phyloP scores from a whole-genome alignment of 1,140 invertebrate species.

The Apolygus lucorum region DNA sequence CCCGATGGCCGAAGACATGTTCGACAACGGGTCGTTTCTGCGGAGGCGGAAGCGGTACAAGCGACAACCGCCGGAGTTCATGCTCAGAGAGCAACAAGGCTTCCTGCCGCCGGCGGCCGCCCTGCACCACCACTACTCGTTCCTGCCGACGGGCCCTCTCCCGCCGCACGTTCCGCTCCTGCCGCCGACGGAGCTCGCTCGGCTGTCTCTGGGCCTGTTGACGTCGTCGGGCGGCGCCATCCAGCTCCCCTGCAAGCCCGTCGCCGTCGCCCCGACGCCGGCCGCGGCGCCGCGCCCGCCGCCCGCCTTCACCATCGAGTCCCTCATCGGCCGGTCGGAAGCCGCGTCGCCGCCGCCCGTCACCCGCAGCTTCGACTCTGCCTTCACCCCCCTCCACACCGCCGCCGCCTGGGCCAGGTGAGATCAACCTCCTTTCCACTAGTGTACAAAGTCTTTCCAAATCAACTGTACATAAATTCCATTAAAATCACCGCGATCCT shows the following conservation, averaged over 20 bases:
- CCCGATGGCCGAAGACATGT: conserved; percentile 96
- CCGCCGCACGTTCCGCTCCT: conserved; percentile 1
- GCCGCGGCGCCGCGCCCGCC: not conserved
- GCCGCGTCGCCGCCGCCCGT: not conserved
- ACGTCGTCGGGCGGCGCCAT: not conserved
- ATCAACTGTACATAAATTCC: no score
- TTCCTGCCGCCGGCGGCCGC: conserved; percentile 29
- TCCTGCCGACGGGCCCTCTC: not conserved
- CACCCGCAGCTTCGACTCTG: conserved; percentile 12
- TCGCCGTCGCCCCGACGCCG: not conserved
- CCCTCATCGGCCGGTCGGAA: conserved; percentile 1
- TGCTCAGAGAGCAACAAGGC: conserved; percentile 41
- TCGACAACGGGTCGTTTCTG: conserved; percentile 97
- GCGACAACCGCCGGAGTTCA: conserved; percentile 56
- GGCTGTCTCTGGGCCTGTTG: not conserved
- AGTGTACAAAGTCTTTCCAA: not conserved
- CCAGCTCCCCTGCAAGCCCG: conserved; percentile 3
- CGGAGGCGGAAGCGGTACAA: conserved; percentile 92
- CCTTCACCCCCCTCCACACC: conserved; percentile 9
- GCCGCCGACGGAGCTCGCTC: conserved; percentile 8
- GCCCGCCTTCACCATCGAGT: conserved; percentile 5
- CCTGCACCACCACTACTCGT: not conserved
- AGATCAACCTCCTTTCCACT: not conserved
- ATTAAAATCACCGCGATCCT: no score
- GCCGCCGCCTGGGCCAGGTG: conserved; percentile 16